Conservation (phyloP, 2,113 vertebrate genomes). For the Notarius lentiginosus region DNA sequence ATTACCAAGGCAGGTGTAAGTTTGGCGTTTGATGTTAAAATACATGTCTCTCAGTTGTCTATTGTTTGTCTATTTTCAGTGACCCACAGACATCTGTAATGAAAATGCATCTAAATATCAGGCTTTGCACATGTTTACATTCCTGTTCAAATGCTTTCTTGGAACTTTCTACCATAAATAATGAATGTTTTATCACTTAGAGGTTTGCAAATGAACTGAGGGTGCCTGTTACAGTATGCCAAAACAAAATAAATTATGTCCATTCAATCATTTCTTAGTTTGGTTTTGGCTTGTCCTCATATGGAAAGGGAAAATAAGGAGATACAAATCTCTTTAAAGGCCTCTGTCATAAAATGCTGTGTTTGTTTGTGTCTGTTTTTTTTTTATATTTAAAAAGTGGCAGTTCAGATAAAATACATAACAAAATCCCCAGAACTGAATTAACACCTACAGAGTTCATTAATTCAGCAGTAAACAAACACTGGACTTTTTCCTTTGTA, state of each 20-base stretch:
- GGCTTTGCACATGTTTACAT: conserved; percentile 49
- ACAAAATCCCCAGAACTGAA: not conserved
- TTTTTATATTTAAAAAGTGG: not conserved
- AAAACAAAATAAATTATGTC: conserved; percentile 39
- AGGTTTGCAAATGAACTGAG: conserved; percentile 25
- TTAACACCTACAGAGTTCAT: not conserved
- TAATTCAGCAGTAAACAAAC: not conserved
- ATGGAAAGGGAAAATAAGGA: not conserved
- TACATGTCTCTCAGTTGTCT: conserved; percentile 4
- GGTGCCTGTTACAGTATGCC: conserved; percentile 10
- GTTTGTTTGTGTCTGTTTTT: not conserved
- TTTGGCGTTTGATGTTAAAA: not conserved
- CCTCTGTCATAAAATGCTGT: not conserved
- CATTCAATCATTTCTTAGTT: not conserved
- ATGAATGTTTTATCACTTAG: conserved; percentile 36
- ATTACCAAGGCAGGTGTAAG: not conserved
- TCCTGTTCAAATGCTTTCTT: conserved; percentile 38
- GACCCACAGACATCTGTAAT: conserved; percentile 10
- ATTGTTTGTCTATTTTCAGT: conserved; percentile 20
- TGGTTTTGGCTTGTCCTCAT: not conserved
- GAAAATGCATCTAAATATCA: conserved; percentile 29
- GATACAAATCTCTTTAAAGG: not conserved
- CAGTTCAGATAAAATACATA: not conserved
- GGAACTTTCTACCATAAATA: conserved; percentile 22
- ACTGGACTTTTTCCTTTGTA: not conserved